Evolutionary conservation across 92 coral and sea anemone genomes (phyloP).

Genomic region (Siderastrea radians): DNA sequence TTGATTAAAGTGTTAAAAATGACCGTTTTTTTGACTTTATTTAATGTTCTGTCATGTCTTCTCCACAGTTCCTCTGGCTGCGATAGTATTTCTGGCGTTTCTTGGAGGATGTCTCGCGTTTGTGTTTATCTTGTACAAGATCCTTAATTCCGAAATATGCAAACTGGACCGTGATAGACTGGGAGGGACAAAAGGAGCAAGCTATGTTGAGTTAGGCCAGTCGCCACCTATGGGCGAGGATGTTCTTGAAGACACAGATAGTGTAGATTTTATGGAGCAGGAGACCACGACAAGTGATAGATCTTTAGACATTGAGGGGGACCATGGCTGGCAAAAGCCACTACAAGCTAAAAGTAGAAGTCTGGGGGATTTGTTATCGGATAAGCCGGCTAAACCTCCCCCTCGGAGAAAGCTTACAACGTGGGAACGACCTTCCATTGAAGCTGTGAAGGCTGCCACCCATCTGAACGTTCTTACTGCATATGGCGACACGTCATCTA

Average conservation of each 20-base stretch:
- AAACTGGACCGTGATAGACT: slow-evolving; percentile 23
- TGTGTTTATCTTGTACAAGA: slow-evolving; percentile 51
- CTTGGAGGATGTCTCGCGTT: slow-evolving; percentile 62
- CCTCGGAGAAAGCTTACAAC: slow-evolving; percentile 37
- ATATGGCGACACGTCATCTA: slow-evolving; percentile 18
- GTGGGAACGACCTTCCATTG: slow-evolving; percentile 44
- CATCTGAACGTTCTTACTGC: slow-evolving; percentile 41
- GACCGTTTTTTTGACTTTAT: background rate
- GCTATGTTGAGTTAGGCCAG: slow-evolving; percentile 31
- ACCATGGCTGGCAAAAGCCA: background rate
- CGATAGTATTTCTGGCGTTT: slow-evolving; percentile 65
- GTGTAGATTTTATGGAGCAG: slow-evolving; percentile 13
- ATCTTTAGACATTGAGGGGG: background rate
- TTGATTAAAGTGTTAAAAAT: background rate
- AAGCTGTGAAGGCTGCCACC: slow-evolving; percentile 24
- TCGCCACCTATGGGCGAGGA: slow-evolving; percentile 21
- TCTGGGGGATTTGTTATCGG: slow-evolving; percentile 26
- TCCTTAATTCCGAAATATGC: slow-evolving; percentile 37
- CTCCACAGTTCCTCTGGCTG: slow-evolving; percentile 65
- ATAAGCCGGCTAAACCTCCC: slow-evolving; percentile 8
- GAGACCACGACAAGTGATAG: slow-evolving; percentile 35
- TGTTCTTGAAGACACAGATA: slow-evolving; percentile 11
- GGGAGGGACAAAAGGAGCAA: background rate
- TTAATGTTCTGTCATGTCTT: background rate
- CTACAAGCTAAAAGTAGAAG: slow-evolving; percentile 27